Evolutionary conservation across 2,888 invertebrate genomes (phyloP), one percentile per base, ranked within the genome.

Genomic region (Drosophila subquinaria): DNA sequence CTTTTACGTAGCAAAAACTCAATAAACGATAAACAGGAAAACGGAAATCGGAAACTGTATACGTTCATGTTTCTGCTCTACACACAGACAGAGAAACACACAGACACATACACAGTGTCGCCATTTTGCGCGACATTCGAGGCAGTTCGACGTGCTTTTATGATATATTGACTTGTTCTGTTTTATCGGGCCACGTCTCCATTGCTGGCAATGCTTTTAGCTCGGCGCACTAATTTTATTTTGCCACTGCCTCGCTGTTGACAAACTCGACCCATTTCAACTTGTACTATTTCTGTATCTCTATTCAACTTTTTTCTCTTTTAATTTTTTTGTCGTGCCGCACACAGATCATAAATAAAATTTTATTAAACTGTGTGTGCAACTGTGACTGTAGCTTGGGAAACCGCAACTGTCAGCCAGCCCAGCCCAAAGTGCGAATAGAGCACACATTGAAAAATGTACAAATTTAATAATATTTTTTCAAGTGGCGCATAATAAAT

Each of bases 11-110:
- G 74, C 74, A 82, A 81, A 81, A 88, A 87, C 83, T 82, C 90
- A 90, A 90, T 90, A 90, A 87, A 82, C 90, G 90, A 89, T 85
- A 90, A 90, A 90, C 90, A 90, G 90, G 90, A 90, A 90, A 89
- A 86, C 88, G 90, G 90, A 90, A 90, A 90, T 89, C 90, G 90
- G 88, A 90, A 88, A 88, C 85, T 82, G 89, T 84, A 82, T 79
- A 82, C 74, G 72, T 77, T 76, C 76, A 81, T 79, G 80, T 76
- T 85, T 75, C 73, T 87, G 72, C 82, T 82, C 77, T 70, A 59
- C 27, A 63, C 43, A 67, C 23, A 56, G 13, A 45, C 36, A 56
- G 35, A 50, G 4, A 51, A 8, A 73, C 50, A 64, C 11, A 73
- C 50, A 64, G 40, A 59, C 20, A 35, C 17, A 75, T 52, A 62